Evolutionary conservation across 2,888 invertebrate genomes (phyloP), one percentile per base, ranked within the genome.

Genomic region (Limnephilus marmoratus): DNA sequence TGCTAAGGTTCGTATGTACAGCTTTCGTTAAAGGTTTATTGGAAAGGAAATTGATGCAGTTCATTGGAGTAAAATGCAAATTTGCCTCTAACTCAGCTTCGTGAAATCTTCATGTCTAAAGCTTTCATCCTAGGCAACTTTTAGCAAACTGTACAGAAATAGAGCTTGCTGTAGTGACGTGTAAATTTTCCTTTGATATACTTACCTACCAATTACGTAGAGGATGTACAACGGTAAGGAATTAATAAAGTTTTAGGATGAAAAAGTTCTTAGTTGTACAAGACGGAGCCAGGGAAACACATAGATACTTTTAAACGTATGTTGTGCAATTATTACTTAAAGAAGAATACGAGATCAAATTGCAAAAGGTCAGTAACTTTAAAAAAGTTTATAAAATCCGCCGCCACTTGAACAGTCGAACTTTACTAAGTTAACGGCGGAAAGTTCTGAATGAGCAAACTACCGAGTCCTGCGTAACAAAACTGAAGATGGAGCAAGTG

Each of bases 391-490:
- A 41, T 24, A 31, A 83, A 68, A 83, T 83, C 41, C 34, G 34
- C 24, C 37, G 83, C n/a, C 37, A 83, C 83, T 83, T 34, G 83
- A 83, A 83, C 18, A 83, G 83, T 37, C 83, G 24, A 41, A 83
- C 83, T 83, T 41, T 37, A 31, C 31, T 31, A 31, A 18, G 68
- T 68, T 31, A 31, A 24, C 68, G n/a, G 24, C 24, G 68, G 9
- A 83, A 83, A 83, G 83, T 37, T 18, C 37, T 83, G 83, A 37
- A 83, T 18, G 31, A 37, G 83, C 18, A 83, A 83, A 83, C 83
- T 83, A 83, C 83, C 83, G 24, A 34, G 37, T 37, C 83, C 83
- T 83, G 83, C 24, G 83, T 18, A 83, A 18, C 24, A 83, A 37
- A 41, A 83, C 7, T 41, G 24, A 2, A 83, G 34, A 37, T 37